These are phyloP conservation scores for Danionella cerebrum DNA, from an alignment of 2,113 vertebrate species.

Conservation along the genomic window DNA sequence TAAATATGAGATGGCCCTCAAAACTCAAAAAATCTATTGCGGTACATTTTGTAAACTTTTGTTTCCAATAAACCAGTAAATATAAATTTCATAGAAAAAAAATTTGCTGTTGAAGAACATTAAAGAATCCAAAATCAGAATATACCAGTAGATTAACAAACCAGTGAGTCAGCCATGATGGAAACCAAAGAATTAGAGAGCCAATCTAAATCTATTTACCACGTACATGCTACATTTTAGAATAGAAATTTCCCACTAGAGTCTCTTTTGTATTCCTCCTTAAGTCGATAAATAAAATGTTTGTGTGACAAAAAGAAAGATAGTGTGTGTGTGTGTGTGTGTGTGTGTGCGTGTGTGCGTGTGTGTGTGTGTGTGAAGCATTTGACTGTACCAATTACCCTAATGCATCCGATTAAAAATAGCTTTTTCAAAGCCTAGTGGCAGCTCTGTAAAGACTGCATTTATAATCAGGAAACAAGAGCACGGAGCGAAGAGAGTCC, in stretches of 20 bases:
- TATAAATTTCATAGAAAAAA: too few species aligned
- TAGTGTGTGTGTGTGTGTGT: neutral
- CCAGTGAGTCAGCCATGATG: too few species aligned
- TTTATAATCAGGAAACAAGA: slow-evolving; percentile 35
- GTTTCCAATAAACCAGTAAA: too few species aligned
- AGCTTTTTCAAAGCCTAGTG: slow-evolving; percentile 33
- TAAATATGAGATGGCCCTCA: too few species aligned
- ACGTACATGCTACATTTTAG: too few species aligned
- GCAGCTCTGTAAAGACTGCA: slow-evolving; percentile 26
- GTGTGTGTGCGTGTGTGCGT: neutral
- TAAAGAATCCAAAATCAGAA: too few species aligned
- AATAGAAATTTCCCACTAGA: too few species aligned
- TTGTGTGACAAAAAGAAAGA: neutral
- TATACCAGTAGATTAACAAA: too few species aligned
- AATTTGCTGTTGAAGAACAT: too few species aligned
- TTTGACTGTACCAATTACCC: slow-evolving; percentile 28
- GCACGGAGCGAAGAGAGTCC: neutral
- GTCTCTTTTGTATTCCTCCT: neutral
- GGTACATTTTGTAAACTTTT: too few species aligned
- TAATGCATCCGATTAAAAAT: slow-evolving; percentile 37
- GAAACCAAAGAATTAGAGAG: too few species aligned
- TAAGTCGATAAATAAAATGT: neutral
- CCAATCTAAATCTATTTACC: neutral
- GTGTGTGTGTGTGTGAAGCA: neutral
- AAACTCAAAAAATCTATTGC: too few species aligned